Conservation (phyloP, 2,888 invertebrate genomes). For the Thysanoteuthis rhombus region DNA sequence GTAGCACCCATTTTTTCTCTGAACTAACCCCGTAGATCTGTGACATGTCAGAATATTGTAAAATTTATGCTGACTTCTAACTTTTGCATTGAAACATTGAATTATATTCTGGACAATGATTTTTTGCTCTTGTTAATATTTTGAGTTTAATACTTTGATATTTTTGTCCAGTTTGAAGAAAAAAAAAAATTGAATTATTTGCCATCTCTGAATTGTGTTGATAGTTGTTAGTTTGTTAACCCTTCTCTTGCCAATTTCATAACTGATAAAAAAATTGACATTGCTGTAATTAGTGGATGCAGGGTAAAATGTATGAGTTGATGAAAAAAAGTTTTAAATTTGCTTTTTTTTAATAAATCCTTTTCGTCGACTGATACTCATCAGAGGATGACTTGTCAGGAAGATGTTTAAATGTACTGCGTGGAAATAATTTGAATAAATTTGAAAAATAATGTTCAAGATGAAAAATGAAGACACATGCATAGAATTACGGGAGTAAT, state of each 20-base stretch:
- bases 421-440: too few relatives aligned
- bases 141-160: background rate
- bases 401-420: too few relatives aligned
- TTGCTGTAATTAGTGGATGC: too few relatives aligned
- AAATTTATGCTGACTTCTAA: background rate
- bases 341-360: too few relatives aligned
- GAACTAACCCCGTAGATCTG: background rate
- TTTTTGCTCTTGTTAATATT: background rate
- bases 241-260: background rate
- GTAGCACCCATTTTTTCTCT: background rate
- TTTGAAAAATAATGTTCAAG: too few relatives aligned
- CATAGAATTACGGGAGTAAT: too few relatives aligned
- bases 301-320: too few relatives aligned
- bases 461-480: too few relatives aligned
- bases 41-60: background rate
- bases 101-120: background rate
- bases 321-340: too few relatives aligned
- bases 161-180: conserved; percentile 71
- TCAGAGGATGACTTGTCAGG: too few relatives aligned
- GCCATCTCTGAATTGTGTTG: background rate
- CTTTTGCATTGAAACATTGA: background rate
- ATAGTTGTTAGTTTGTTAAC: background rate
- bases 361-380: too few relatives aligned
- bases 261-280: too few relatives aligned
- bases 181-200: background rate